Evolutionary conservation across 1,140 invertebrate species (phyloP).

Genomic region (Druon quercuslanigerum): DNA sequence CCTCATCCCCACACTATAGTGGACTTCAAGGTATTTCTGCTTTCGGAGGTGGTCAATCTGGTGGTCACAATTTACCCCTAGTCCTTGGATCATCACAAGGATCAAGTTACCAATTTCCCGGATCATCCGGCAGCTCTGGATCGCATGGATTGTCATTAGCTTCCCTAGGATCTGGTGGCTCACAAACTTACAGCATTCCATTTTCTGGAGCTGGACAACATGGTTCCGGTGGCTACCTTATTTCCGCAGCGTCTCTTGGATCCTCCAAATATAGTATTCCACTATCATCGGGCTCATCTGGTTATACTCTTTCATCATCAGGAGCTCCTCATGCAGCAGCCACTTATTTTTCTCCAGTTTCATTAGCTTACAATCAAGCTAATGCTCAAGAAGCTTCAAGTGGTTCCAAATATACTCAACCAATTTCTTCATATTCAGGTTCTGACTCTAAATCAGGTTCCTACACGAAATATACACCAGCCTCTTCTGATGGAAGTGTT

Average conservation of each 20-base stretch:
- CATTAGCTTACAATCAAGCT: conserved; percentile 46
- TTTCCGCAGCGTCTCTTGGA: conserved; percentile 51
- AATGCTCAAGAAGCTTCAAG: conserved; percentile 49
- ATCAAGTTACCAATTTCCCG: not conserved
- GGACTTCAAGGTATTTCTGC: conserved; percentile 53
- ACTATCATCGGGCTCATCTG: conserved; percentile 43
- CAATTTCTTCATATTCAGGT: conserved; percentile 56
- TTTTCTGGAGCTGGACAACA: conserved; percentile 52
- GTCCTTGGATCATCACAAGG: conserved; percentile 44
- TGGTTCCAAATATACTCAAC: conserved; percentile 61
- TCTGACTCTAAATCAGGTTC: conserved; percentile 45
- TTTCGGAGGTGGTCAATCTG: conserved; percentile 46
- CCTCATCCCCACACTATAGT: conserved; percentile 38
- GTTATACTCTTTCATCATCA: conserved; percentile 42
- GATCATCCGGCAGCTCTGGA: conserved; percentile 3
- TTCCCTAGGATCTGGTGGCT: conserved; percentile 31
- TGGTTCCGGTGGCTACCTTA: conserved; percentile 56
- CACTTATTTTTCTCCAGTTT: conserved; percentile 37
- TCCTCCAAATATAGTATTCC: conserved; percentile 49
- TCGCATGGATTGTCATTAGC: conserved; percentile 36
- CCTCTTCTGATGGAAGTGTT: conserved; percentile 56
- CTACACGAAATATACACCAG: conserved; percentile 55
- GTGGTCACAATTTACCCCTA: conserved; percentile 46
- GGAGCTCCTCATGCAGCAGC: conserved; percentile 50
- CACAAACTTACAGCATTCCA: conserved; percentile 46